Evolutionary conservation across 2,113 vertebrate species (phyloP).

Genomic region (Monopterus albus): DNA sequence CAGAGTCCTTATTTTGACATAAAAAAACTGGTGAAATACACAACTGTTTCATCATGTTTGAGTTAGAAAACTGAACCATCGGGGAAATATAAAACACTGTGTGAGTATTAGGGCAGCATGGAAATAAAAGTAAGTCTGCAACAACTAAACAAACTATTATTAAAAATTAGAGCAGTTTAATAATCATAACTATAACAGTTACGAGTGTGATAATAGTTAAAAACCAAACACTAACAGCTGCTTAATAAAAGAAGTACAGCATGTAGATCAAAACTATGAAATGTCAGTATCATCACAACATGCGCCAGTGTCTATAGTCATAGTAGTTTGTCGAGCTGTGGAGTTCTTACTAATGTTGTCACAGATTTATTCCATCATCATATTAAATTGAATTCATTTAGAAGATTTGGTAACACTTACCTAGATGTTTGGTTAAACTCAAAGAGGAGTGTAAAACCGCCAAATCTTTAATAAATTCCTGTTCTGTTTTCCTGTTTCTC

Average conservation of each 20-base stretch:
- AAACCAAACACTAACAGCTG: neutral
- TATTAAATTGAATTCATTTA: neutral
- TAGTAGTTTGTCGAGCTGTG: neutral
- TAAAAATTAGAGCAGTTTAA: neutral
- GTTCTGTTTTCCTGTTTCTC: neutral
- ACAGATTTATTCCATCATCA: neutral
- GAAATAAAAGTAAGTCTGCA: neutral
- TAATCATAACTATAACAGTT: too few relatives aligned
- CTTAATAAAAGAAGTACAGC: neutral
- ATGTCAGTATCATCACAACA: neutral
- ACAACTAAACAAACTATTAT: conserved; percentile 2
- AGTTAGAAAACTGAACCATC: neutral
- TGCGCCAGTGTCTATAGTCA: too few relatives aligned
- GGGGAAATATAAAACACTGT: neutral
- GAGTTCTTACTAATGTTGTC: neutral
- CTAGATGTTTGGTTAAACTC: neutral
- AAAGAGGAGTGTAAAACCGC: neutral
- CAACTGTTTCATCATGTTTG: too few relatives aligned
- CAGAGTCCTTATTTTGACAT: too few relatives aligned
- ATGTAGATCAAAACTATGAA: neutral
- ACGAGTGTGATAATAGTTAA: neutral
- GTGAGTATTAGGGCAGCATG: neutral
- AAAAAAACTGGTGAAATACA: too few relatives aligned
- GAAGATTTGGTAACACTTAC: conserved; percentile 39
- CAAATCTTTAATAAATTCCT: neutral